Evolutionary conservation across 2,113 vertebrate species (phyloP).

Genomic region (Syngnathus typhle): DNA sequence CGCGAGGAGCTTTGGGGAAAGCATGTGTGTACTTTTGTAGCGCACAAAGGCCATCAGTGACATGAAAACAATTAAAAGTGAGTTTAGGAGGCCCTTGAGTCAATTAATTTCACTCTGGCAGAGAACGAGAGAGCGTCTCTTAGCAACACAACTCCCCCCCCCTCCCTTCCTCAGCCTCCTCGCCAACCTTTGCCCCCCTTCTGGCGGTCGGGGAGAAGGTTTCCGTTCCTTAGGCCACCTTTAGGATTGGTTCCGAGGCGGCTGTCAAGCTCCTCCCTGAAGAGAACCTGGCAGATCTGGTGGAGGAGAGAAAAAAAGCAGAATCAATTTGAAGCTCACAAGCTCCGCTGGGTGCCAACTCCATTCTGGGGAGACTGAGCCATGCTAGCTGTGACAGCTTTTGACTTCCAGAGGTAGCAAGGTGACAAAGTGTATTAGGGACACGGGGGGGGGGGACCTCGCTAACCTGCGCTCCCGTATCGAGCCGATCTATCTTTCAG

Average conservation of each 20-base stretch:
- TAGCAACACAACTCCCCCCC: slow-evolving; percentile 68
- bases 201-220: slow-evolving; percentile 64
- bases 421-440: slow-evolving; percentile 98
- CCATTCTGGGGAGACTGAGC: slow-evolving; percentile 89
- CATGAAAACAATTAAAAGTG: slow-evolving; percentile 62
- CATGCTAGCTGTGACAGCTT: slow-evolving; percentile 91
- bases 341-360: slow-evolving; percentile 93
- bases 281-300: slow-evolving; percentile 89
- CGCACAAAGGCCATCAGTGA: slow-evolving; percentile 34
- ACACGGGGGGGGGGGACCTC: slow-evolving; percentile 61
- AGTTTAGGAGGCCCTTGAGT: slow-evolving; percentile 45
- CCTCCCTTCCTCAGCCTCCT: slow-evolving; percentile 32
- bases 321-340: slow-evolving; percentile 96
- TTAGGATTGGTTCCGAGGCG: slow-evolving; percentile 75
- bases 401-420: slow-evolving; percentile 95
- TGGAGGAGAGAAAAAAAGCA: slow-evolving; percentile 64
- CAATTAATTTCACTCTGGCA: slow-evolving; percentile 50
- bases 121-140: slow-evolving; percentile 69
- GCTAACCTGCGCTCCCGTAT: slow-evolving; percentile 83
- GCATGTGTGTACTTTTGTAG: slow-evolving; percentile 23
- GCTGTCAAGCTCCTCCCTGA: slow-evolving; percentile 84
- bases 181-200: slow-evolving; percentile 68
- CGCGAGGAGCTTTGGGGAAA: slow-evolving; percentile 14
- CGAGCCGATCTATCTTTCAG: slow-evolving; percentile 97
- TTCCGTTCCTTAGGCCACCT: slow-evolving; percentile 78